Evolutionary conservation across 2,797 vertebrate species (phyloP).

Genomic region (Eidolon dupreanum): DNA sequence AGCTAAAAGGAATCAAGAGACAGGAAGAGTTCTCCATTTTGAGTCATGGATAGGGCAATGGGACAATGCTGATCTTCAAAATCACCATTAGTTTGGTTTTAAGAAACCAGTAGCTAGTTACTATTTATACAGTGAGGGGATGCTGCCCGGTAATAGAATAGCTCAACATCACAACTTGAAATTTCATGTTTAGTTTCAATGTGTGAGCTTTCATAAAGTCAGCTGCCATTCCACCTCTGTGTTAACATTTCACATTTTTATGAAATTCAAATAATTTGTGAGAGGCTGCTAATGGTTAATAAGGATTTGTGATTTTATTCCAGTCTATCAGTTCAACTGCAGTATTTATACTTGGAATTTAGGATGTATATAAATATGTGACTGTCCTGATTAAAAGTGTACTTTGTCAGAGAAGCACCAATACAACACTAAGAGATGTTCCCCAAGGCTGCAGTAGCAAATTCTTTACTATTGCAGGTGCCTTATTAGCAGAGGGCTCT

Average conservation of each 20-base stretch:
- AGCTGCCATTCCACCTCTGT: conserved; percentile 49
- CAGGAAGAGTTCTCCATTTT: conserved; percentile 20
- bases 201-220: conserved; percentile 59
- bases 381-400: conserved; percentile 69
- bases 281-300: conserved; percentile 48
- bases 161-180: conserved; percentile 43
- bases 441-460: conserved; percentile 73
- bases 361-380: conserved; percentile 24
- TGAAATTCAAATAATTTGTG: conserved; percentile 52
- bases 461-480: conserved; percentile 76
- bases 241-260: conserved; percentile 68
- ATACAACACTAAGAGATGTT: conserved; percentile 52
- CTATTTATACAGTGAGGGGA: conserved; percentile 44
- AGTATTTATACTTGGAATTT: conserved; percentile 59
- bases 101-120: conserved; percentile 50
- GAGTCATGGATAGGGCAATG: conserved; percentile 9
- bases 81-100: conserved; percentile 49
- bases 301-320: conserved; percentile 52
- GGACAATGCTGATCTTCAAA: conserved; percentile 57
- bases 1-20: conserved; percentile 61
- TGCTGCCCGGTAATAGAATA: conserved; percentile 50
- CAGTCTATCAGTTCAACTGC: conserved; percentile 9
- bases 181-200: conserved; percentile 42
- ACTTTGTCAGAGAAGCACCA: conserved; percentile 65
- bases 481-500: conserved; percentile 82